Percentiles rank a stretch among this genome's conserved stretches.
phyloP scores from a whole-genome alignment of 2,888 invertebrate species.

The Epistrophe grossulariae region DNA sequence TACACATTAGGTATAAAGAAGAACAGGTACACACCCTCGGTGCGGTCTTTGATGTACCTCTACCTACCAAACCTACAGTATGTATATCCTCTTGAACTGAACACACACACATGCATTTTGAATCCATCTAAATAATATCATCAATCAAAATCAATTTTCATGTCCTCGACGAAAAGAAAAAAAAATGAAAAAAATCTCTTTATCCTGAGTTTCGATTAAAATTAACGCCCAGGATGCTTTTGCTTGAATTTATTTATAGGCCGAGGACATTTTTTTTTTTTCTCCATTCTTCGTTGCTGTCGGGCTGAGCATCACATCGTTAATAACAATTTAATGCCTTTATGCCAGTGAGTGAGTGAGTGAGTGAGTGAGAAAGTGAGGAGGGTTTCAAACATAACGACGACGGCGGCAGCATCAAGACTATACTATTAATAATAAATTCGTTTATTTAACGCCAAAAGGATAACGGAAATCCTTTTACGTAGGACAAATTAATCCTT shows the following conservation, averaged over 20 bases:
- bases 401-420: not conserved
- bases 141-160: constrained; percentile 73
- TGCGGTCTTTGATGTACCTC: constrained; percentile 1
- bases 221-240: constrained; percentile 34
- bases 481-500: constrained; percentile 67
- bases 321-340: constrained; percentile 66
- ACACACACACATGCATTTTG: constrained; percentile 9
- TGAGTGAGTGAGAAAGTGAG: not conserved
- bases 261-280: constrained; percentile 49
- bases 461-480: constrained; percentile 61
- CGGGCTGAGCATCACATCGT: constrained; percentile 50
- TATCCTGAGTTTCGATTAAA: constrained; percentile 37
- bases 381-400: not conserved
- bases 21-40: constrained; percentile 21
- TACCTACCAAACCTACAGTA: not conserved
- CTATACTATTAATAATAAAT: constrained; percentile 66
- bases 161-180: constrained; percentile 37
- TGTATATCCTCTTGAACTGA: not conserved
- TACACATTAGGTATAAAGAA: not conserved
- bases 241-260: constrained; percentile 39
- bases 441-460: constrained; percentile 49
- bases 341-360: constrained; percentile 16
- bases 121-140: constrained; percentile 54
- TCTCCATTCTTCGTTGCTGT: not conserved
- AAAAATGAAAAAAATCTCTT: constrained; percentile 11